Base-by-base conservation (phyloP, 2,113 vertebrate species). In the Argyrosomus japonicus region DNA sequence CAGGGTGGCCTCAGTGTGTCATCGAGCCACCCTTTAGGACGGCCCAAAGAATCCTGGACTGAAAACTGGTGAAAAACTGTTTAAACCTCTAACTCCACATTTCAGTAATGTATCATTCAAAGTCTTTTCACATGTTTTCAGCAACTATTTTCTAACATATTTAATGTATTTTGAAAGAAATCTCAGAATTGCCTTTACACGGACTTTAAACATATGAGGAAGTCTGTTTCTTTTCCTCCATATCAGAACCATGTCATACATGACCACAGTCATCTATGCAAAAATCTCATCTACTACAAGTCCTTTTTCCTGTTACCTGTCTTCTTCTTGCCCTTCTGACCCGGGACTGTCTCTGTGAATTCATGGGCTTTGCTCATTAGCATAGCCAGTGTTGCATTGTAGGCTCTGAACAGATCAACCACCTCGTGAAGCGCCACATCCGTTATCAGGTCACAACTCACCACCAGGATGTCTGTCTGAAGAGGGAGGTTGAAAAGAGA, bases 391-490 rank as follows among this genome's bases (percentile, higher is more conserved):
- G 97, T 97, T 82, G 98, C 98, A 81, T 97, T 96, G 79, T 99
- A 97, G 29, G 97, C 97, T 71, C 98, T 96, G 84, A 99, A 99
- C 69, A 99, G 95, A 89, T 99, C 98, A n/a, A 99, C 97, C 61
- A 99, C 97, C 86, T 99, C 95, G 32, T 99, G 97, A 62, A 99
- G 95, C 9, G 97, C 97, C 75, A 97, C 96, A 60, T 99, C 97
- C 48, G 97, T 99, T 89, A 99, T 97, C 69, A 99, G 94, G 91
- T 99, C 98, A 78, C 98, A 99, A 90, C 97, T 99, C 88, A 99
- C 77, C 78, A 99, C 96, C 91, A 99, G 91, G 69, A 99, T 91
- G 88, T 99, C 97, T 5, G 97, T 97, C 98, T 99, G 94, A 21
- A 45, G 51, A 81, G 68, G 51, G 54, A 72, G n/a, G 47, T 61